These are phyloP conservation scores for Clistopyga incitator DNA, from an alignment of 2,888 invertebrate genomes.

Conservation along the genomic window DNA sequence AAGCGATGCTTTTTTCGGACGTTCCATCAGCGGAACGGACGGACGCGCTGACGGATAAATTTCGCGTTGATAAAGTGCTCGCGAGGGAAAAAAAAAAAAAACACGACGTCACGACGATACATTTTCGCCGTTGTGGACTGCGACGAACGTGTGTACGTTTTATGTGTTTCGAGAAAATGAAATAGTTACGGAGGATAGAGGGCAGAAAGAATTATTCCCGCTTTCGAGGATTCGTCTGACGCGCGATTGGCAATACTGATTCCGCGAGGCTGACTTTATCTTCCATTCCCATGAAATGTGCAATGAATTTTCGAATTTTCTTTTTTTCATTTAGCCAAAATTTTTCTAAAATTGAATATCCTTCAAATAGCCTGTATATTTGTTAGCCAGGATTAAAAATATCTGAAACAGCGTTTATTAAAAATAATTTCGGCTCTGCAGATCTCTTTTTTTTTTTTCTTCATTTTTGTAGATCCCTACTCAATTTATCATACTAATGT, in stretches of 20 bases:
- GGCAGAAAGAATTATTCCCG: slow-evolving; percentile 55
- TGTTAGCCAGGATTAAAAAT: not conserved
- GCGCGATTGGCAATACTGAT: not conserved
- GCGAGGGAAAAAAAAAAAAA: no score
- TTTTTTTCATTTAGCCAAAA: no score
- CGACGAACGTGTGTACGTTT: not conserved
- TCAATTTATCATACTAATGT: not conserved
- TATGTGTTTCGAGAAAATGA: slow-evolving; percentile 28
- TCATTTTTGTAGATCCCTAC: not conserved
- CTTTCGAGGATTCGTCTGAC: slow-evolving; percentile 29
- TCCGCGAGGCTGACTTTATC: not conserved
- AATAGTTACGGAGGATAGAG: slow-evolving; percentile 15
- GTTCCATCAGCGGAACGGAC: slow-evolving; percentile 65
- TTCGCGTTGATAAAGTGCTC: slow-evolving; percentile 63
- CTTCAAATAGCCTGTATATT: no score
- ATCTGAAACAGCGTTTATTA: not conserved
- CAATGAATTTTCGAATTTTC: not conserved
- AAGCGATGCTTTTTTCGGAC: slow-evolving; percentile 50
- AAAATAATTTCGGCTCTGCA: not conserved
- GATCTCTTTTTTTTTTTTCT: not conserved
- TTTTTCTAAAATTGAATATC: no score
- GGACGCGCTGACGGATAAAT: slow-evolving; percentile 66
- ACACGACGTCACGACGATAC: slow-evolving; percentile 40
- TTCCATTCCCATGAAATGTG: not conserved
- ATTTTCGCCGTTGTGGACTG: not conserved